A percentile compares a stretch with the other conserved stretches of the same genome.
Conservation (phyloP, 2,113 vertebrate genomes). For the Bostrychus sinensis region DNA sequence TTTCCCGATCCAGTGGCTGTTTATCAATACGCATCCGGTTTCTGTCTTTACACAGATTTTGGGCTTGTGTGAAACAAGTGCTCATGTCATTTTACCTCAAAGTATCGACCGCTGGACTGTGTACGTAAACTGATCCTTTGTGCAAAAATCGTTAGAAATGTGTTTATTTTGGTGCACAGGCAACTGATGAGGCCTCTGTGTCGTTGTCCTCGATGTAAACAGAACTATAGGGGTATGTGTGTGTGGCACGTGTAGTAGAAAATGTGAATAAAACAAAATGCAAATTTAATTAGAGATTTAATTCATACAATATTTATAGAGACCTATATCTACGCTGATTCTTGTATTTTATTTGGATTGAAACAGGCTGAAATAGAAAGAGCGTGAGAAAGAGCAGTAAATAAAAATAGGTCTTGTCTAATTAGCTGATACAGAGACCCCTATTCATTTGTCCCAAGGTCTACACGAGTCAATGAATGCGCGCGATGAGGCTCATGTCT, state of each 20-base stretch:
- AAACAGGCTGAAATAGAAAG: background rate
- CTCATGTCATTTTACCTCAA: slow-evolving; percentile 74
- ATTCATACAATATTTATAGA: slow-evolving; percentile 4
- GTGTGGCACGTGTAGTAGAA: slow-evolving; percentile 16
- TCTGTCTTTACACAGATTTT: slow-evolving; percentile 48
- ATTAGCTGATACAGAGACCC: slow-evolving; percentile 88
- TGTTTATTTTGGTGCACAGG: slow-evolving; percentile 73
- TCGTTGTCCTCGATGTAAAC: slow-evolving; percentile 54
- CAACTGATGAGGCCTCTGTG: slow-evolving; percentile 51
- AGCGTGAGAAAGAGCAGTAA: slow-evolving; percentile 13
- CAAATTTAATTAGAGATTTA: slow-evolving; percentile 1
- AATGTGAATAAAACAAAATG: slow-evolving; percentile 20
- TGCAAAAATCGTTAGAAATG: slow-evolving; percentile 70
- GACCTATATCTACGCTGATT: background rate
- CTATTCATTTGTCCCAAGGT: slow-evolving; percentile 90
- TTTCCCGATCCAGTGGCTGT: background rate
- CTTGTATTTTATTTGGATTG: background rate
- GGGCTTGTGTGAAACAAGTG: slow-evolving; percentile 56
- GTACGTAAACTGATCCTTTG: slow-evolving; percentile 68
- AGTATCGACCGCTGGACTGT: slow-evolving; percentile 70
- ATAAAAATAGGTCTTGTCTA: slow-evolving; percentile 74
- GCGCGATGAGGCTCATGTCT: slow-evolving; percentile 77
- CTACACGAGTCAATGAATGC: slow-evolving; percentile 82
- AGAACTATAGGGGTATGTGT: slow-evolving; percentile 2
- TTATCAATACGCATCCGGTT: slow-evolving; percentile 36